These are phyloP conservation scores for Podilymbus podiceps DNA, from an alignment of 2,113 vertebrate genomes.

Conservation along the genomic window DNA sequence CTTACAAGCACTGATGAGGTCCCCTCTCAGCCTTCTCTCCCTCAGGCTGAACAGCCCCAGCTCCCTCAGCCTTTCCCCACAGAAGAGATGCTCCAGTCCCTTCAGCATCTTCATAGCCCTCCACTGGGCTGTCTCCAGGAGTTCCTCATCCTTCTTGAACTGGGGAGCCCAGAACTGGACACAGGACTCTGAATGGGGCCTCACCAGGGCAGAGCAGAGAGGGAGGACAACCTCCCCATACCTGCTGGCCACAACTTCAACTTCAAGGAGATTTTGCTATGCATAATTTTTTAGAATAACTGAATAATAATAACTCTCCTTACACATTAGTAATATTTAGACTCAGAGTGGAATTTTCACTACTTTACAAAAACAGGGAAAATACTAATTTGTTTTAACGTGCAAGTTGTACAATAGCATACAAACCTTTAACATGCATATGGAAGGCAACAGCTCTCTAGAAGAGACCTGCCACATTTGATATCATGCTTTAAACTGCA, in stretches of 20 bases:
- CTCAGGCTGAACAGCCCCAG: too few relatives aligned
- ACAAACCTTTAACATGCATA: background rate
- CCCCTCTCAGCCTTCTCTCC: too few relatives aligned
- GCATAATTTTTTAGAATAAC: background rate
- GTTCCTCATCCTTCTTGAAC: too few relatives aligned
- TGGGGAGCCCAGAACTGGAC: too few relatives aligned
- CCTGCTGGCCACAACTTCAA: background rate
- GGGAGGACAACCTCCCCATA: too few relatives aligned
- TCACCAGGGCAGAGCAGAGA: too few relatives aligned
- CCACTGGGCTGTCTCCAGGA: too few relatives aligned
- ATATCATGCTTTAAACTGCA: background rate
- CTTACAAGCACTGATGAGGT: too few relatives aligned
- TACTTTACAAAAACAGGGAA: background rate
- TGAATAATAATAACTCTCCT: background rate
- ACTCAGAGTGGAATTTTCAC: background rate
- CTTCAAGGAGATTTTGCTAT: background rate
- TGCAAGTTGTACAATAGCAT: background rate
- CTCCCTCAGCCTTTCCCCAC: too few relatives aligned
- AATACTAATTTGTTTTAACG: background rate
- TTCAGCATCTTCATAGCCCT: too few relatives aligned
- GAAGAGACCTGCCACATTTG: background rate
- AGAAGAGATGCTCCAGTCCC: too few relatives aligned
- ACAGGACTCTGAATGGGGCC: too few relatives aligned
- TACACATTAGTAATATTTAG: background rate
- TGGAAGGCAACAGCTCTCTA: background rate